Conservation (phyloP, 2,797 vertebrate genomes). For the Typhlichthys eigenmanni region DNA sequence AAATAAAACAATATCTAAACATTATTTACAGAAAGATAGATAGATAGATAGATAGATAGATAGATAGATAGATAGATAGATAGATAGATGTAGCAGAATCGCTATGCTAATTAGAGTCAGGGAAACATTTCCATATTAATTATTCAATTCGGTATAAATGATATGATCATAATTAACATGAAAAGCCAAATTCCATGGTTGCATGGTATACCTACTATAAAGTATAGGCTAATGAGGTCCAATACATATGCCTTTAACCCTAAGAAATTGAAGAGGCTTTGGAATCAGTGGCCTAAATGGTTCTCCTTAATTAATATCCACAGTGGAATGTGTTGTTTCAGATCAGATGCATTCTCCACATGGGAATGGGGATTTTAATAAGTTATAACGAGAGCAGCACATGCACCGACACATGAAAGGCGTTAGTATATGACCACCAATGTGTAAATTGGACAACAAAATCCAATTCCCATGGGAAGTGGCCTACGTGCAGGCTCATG, state of each 20-base stretch:
- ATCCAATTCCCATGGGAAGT: background rate
- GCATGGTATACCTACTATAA: background rate
- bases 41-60: constrained; percentile 5
- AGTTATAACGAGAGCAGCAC: background rate
- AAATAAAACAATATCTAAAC: background rate
- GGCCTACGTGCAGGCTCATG: background rate
- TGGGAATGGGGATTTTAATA: constrained; percentile 31
- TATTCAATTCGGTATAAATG: background rate
- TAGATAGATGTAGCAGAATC: background rate
- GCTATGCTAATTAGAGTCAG: background rate
- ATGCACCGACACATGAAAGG: background rate
- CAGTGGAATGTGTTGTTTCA: constrained; percentile 31
- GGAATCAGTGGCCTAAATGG: background rate
- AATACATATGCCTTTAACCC: background rate
- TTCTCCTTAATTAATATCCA: constrained; percentile 15
- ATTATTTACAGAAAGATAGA: background rate
- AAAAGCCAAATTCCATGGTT: background rate
- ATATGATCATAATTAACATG: background rate
- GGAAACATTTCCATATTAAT: background rate
- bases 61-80: background rate
- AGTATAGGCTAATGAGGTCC: background rate
- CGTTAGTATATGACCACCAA: constrained; percentile 26
- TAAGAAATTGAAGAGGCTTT: background rate
- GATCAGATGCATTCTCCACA: constrained; percentile 11
- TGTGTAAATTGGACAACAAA: constrained; percentile 15